A percentile compares a stretch with the other conserved stretches of the same genome.
Conservation (phyloP, 2,888 invertebrate species). For the Diarsia brunnea region DNA sequence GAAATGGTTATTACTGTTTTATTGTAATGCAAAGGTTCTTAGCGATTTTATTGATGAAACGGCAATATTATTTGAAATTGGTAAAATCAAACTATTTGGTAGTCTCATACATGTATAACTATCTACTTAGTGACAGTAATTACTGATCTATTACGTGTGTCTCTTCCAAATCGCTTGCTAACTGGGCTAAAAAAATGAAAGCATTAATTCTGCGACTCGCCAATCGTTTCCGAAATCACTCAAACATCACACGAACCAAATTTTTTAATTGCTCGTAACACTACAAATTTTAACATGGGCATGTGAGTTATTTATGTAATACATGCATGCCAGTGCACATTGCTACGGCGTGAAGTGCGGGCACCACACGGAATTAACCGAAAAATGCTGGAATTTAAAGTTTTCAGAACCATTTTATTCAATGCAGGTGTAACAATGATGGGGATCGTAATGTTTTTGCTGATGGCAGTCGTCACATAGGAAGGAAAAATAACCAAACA, state of each 20-base stretch:
- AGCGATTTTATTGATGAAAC: too few relatives aligned
- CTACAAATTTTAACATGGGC: conserved; percentile 10
- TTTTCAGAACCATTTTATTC: background rate
- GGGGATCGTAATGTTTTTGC: background rate
- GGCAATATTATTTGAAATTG: background rate
- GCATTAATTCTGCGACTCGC: background rate
- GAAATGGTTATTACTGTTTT: background rate
- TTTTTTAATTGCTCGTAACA: conserved; percentile 23
- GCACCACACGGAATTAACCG: background rate
- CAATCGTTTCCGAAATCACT: background rate
- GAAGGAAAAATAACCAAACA: background rate
- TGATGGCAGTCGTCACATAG: background rate
- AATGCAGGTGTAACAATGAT: background rate
- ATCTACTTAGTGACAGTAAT: background rate
- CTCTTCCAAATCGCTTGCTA: background rate
- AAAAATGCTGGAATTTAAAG: conserved; percentile 14
- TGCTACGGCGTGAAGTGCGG: background rate
- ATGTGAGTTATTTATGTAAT: conserved; percentile 20
- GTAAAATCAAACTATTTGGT: too few relatives aligned
- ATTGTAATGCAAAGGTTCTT: background rate
- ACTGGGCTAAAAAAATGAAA: background rate
- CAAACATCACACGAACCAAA: background rate
- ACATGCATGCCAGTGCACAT: background rate
- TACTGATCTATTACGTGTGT: background rate
- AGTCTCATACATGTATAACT: background rate